Percentiles rank a stretch among this genome's conserved stretches.
These are phyloP conservation scores for Margarornis squamiger DNA, from an alignment of 2,797 vertebrate species.

Conservation along the genomic window DNA sequence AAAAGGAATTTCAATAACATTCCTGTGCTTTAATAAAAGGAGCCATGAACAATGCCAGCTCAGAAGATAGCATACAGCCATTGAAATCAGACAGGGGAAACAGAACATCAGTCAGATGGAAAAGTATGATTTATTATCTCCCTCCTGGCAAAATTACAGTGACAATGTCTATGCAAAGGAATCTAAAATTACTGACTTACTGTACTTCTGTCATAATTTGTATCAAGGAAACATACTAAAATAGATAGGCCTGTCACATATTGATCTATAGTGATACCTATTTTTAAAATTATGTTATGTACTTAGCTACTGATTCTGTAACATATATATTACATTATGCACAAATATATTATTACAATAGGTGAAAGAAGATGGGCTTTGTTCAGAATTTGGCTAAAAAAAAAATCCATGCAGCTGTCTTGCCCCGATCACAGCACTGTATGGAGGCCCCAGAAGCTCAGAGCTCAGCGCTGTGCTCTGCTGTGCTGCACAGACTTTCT, in stretches of 20 bases:
- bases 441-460: background rate
- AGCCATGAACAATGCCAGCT: slow-evolving; percentile 40
- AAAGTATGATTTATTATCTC: slow-evolving; percentile 65
- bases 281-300: slow-evolving; percentile 11
- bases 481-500: background rate
- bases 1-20: slow-evolving; percentile 68
- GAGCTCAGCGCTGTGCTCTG: background rate
- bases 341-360: background rate
- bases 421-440: background rate
- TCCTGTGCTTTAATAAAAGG: slow-evolving; percentile 62
- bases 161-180: slow-evolving; percentile 58
- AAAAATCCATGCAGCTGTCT: background rate
- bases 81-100: slow-evolving; percentile 61
- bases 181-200: slow-evolving; percentile 69
- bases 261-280: slow-evolving; percentile 37
- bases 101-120: slow-evolving; percentile 64
- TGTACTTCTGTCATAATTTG: slow-evolving; percentile 57
- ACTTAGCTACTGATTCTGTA: slow-evolving; percentile 40
- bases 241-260: slow-evolving; percentile 28
- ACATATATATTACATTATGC: background rate
- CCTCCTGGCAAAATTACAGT: slow-evolving; percentile 66
- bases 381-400: background rate
- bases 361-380: background rate
- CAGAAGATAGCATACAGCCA: slow-evolving; percentile 41
- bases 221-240: slow-evolving; percentile 42